Evolutionary conservation across 2,113 vertebrate genomes (phyloP).

Genomic region (Chitala chitala): DNA sequence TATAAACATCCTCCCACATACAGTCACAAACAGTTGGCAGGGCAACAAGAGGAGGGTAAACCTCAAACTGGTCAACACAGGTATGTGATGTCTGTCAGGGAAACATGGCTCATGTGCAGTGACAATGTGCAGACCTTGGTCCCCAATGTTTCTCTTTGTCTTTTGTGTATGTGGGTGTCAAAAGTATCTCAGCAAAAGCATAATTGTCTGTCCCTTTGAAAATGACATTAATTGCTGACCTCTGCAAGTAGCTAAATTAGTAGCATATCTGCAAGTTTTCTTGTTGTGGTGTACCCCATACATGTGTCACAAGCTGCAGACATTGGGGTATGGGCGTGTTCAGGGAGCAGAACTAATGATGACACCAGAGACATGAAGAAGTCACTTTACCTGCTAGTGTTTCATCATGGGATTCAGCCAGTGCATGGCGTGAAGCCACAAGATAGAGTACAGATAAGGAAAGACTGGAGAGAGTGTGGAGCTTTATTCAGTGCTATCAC

Average conservation of each 20-base stretch:
- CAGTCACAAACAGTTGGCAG: background rate
- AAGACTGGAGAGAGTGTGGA: background rate
- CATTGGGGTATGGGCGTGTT: too few relatives aligned
- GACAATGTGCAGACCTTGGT: background rate
- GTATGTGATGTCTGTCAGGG: too few relatives aligned
- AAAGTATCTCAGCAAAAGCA: background rate
- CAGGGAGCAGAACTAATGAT: constrained; percentile 6
- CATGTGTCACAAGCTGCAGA: too few relatives aligned
- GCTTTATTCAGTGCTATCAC: background rate
- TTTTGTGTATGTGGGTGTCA: background rate
- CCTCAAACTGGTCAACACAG: too few relatives aligned
- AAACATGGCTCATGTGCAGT: too few relatives aligned
- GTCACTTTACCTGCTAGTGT: background rate
- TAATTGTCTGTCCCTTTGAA: too few relatives aligned
- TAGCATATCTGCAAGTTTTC: too few relatives aligned
- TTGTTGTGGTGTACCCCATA: too few relatives aligned
- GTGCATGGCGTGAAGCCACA: background rate
- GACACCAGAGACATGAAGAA: constrained; percentile 7
- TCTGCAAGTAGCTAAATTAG: too few relatives aligned
- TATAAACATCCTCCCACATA: background rate
- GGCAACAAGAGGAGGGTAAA: too few relatives aligned
- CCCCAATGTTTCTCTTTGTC: background rate
- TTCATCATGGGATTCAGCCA: constrained; percentile 9
- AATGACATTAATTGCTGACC: background rate
- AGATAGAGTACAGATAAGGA: constrained; percentile 1